Percentiles rank a stretch among this genome's conserved stretches.
These are phyloP conservation scores for Periophthalmodon schlosseri DNA, from an alignment of 2,113 vertebrate genomes.

Conservation along the genomic window DNA sequence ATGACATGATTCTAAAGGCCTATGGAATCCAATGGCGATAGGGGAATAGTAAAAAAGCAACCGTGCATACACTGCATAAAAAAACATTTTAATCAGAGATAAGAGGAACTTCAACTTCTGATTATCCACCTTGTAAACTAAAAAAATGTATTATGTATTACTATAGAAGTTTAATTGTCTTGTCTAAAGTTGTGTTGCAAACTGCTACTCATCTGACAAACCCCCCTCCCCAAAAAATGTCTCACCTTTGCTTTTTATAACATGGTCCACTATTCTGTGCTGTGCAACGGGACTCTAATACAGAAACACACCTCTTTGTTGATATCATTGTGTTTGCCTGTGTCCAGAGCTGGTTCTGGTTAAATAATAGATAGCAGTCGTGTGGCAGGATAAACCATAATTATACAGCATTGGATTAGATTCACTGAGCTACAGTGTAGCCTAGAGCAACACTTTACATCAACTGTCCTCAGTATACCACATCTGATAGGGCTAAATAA, in stretches of 20 bases:
- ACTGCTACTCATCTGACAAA: too few species aligned
- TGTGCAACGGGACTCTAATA: background rate
- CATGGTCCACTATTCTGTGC: background rate
- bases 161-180: too few species aligned
- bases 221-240: too few species aligned
- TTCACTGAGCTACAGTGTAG: constrained; percentile 1
- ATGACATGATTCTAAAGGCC: too few species aligned
- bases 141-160: too few species aligned
- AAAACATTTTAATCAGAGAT: too few species aligned
- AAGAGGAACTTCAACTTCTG: too few species aligned
- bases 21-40: too few species aligned
- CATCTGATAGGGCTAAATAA: constrained; percentile 4
- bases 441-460: constrained; percentile 1
- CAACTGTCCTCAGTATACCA: constrained; percentile 3
- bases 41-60: too few species aligned
- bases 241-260: background rate
- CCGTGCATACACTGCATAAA: too few species aligned
- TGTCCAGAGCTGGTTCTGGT: constrained; percentile 8
- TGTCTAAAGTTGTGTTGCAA: too few species aligned
- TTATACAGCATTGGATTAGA: background rate
- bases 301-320: constrained; percentile 5
- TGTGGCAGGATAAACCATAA: background rate
- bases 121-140: too few species aligned
- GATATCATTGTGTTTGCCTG: constrained; percentile 7
- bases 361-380: constrained; percentile 12